phyloP scores from a whole-genome alignment of 2,113 vertebrate genomes.

The Nycticebus coucang region DNA sequence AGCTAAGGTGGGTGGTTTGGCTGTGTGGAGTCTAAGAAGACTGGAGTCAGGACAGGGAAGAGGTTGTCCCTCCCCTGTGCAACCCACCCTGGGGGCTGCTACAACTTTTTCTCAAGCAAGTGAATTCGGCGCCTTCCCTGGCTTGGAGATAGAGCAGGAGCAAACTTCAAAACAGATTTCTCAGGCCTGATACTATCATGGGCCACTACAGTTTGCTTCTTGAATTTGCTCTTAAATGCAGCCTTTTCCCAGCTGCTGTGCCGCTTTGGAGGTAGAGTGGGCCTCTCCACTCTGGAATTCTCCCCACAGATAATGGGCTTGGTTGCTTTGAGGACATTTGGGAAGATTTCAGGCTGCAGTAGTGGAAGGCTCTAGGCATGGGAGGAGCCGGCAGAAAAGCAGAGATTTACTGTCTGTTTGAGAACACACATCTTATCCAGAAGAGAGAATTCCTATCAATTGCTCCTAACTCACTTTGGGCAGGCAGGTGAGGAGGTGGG shows the following conservation, averaged over 20 bases:
- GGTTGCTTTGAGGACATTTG: neutral
- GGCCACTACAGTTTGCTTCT: neutral
- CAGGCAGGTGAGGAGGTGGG: too few relatives aligned
- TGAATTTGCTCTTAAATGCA: neutral
- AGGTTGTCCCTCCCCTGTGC: neutral
- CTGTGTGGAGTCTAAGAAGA: neutral
- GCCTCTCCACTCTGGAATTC: neutral
- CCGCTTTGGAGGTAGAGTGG: neutral
- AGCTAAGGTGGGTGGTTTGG: neutral
- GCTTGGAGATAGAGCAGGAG: neutral
- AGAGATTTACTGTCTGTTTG: neutral
- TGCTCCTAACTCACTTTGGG: neutral
- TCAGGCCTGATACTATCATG: neutral
- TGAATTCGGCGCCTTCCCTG: neutral
- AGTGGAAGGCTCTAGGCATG: neutral
- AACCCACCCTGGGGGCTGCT: neutral
- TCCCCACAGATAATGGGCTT: neutral
- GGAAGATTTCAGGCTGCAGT: neutral
- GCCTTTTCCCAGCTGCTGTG: neutral
- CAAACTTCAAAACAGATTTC: neutral
- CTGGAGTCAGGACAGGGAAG: neutral
- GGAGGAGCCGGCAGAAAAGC: neutral
- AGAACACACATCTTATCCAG: neutral
- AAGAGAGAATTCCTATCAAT: neutral
- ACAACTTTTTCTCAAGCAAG: too few relatives aligned